Conservation (phyloP, 2,797 vertebrate genomes). For the Malurus leucopterus region DNA sequence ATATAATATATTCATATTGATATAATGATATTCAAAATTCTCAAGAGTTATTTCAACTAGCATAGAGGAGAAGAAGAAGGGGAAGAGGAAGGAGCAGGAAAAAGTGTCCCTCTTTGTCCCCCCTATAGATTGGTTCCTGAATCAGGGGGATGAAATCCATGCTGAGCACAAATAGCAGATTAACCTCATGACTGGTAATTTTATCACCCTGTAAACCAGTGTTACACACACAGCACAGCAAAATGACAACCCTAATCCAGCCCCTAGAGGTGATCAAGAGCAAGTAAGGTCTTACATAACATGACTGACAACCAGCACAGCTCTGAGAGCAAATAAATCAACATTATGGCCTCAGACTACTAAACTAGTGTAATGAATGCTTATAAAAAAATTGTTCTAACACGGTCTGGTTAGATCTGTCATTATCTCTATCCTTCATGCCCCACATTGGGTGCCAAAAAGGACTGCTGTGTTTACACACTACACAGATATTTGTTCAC, state of each 20-base stretch:
- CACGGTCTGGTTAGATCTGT: background rate
- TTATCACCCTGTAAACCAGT: background rate
- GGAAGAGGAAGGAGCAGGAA: background rate
- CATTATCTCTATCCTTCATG: background rate
- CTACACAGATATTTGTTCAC: background rate
- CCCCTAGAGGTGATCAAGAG: background rate
- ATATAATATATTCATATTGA: no score
- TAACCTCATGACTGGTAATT: background rate
- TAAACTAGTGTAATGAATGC: background rate
- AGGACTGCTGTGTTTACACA: background rate
- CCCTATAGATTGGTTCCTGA: background rate
- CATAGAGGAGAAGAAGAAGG: background rate
- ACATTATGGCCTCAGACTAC: background rate
- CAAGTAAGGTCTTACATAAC: background rate
- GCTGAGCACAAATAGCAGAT: background rate
- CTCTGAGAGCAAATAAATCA: background rate
- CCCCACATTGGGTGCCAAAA: accelerated
- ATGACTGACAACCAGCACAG: background rate
- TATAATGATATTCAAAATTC: background rate
- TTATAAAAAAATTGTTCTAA: background rate
- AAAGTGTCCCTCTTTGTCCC: background rate
- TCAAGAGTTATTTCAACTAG: background rate
- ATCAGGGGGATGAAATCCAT: background rate
- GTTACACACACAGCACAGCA: background rate
- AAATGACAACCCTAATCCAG: background rate